These are phyloP conservation scores for Athalia rosae DNA, from an alignment of 2,888 invertebrate species.

Conservation along the genomic window DNA sequence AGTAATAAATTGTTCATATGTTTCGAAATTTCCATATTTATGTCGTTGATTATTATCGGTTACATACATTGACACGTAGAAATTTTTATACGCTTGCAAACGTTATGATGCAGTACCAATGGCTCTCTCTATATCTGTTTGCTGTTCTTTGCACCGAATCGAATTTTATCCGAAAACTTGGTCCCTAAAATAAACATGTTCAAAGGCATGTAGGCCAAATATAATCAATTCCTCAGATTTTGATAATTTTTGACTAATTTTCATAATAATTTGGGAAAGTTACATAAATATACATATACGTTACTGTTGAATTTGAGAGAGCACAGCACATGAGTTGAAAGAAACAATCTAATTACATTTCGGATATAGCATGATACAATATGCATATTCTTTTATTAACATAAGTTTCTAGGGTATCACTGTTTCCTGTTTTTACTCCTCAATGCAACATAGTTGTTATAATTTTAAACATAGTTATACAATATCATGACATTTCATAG, in stretches of 20 bases:
- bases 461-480: background rate
- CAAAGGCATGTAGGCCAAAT: background rate
- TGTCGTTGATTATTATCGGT: background rate
- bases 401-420: conserved; percentile 1
- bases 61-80: background rate
- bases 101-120: background rate
- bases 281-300: background rate
- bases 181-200: background rate
- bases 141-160: background rate
- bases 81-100: background rate
- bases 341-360: background rate
- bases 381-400: conserved; percentile 24
- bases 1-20: background rate
- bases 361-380: background rate
- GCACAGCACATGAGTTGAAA: background rate
- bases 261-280: conserved; percentile 8
- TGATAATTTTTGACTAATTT: background rate
- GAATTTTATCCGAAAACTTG: background rate
- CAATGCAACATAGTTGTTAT: background rate
- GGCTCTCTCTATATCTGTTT: background rate
- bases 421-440: conserved; percentile 12
- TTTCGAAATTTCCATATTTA: background rate
- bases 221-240: conserved; percentile 1
- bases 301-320: conserved; percentile 16
- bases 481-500: conserved; percentile 6